Conservation (phyloP, 1,140 invertebrate species). For the Nasonia longicornis region DNA sequence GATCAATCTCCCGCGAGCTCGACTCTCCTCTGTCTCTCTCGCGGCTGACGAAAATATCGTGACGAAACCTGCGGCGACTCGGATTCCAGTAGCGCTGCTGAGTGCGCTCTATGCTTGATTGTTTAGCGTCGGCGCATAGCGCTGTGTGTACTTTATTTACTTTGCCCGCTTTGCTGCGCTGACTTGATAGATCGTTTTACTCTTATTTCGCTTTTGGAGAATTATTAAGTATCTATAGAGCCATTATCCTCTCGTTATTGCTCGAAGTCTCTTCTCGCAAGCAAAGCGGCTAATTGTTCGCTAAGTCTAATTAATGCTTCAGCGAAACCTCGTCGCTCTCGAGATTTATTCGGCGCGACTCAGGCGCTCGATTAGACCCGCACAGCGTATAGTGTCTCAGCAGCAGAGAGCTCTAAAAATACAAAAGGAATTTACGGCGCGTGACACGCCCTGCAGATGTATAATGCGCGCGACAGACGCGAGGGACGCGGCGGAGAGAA, state of each 20-base stretch:
- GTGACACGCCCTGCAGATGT: constrained; percentile 36
- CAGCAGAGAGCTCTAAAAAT: constrained; percentile 50
- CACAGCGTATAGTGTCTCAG: not conserved
- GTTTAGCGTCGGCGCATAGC: not conserved
- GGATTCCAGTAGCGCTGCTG: not conserved
- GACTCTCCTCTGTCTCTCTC: not conserved
- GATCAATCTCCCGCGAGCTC: constrained; percentile 54
- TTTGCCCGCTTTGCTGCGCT: not conserved
- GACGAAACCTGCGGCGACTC: not conserved
- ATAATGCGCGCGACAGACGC: constrained; percentile 50
- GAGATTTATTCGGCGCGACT: constrained; percentile 25
- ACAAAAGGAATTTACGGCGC: constrained; percentile 52
- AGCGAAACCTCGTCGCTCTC: constrained; percentile 4
- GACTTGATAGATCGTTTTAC: too few relatives aligned
- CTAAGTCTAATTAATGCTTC: constrained; percentile 42
- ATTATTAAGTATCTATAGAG: too few relatives aligned
- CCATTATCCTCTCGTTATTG: not conserved
- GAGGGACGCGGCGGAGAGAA: constrained; percentile 52
- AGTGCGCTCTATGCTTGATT: too few relatives aligned
- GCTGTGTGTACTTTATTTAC: not conserved
- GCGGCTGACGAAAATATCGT: constrained; percentile 49
- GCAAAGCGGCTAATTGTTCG: constrained; percentile 17
- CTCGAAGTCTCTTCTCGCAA: not conserved
- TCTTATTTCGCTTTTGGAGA: too few relatives aligned
- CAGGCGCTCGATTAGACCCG: constrained; percentile 47